Base-by-base conservation (phyloP, 1,140 invertebrate species). In the Centruroides vittatus region DNA sequence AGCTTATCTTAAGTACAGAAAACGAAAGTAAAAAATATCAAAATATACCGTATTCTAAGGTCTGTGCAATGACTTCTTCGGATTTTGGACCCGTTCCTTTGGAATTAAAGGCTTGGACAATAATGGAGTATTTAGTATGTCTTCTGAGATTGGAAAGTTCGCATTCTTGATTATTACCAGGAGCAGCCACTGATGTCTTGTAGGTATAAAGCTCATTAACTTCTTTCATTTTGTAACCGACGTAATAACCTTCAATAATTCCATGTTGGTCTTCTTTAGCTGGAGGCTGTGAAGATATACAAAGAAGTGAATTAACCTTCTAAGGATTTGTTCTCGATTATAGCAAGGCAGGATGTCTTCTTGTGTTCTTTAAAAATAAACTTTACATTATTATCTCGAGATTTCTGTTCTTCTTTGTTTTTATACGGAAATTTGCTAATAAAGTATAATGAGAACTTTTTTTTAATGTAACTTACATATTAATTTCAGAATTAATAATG, bases 101-200 rank as follows among this genome's bases (percentile, higher is more conserved):
- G 51, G 86, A 86, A 67, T 95, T 97, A 70, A 90, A 95, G 3
- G 92, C 89, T 72, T 94, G 89, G 0, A 96, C 87, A 7, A 74
- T 68, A 47, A 76, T 57, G 11, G 57, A 56, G 36, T 65, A 65
- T 41, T 62, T 49, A 0, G 61, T 65, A 5, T 49, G 63, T 0
- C 67, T 50, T 11, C 61, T 61, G 11, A 68, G 55, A 49, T 68
- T 62, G 8, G 58, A 54, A 4, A 68, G 41, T 46, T 65, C 61
- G 51, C 59, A 61, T 48, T 65, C 63, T 11, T 66, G 57, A 10
- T 36, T 52, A 6, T 34, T 3, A 0, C 23, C 10, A 11, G 13
- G 50, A 13, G 34, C 56, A 11, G 55, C 48, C 9, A 63, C 57
- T 35, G 66, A 51, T 4, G 60, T 63, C 12, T 63, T 66, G 35